A percentile compares a stretch with the other conserved stretches of the same genome.
Evolutionary conservation across 2,888 invertebrate genomes (phyloP).

Genomic region (Heliconius ethilla): DNA sequence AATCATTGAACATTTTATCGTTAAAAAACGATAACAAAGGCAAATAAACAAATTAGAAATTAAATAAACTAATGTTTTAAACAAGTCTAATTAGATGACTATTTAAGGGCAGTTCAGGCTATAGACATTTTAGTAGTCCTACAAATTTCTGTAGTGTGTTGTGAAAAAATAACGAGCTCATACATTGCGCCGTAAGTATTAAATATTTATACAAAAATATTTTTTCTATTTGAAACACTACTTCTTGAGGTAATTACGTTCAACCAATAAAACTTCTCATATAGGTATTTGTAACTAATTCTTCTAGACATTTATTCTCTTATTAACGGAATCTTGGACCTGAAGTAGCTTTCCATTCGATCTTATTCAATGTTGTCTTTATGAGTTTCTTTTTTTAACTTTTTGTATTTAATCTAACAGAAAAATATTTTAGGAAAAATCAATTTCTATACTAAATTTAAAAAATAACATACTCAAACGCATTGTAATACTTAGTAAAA

Average conservation of each 20-base stretch:
- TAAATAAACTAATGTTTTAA: neutral
- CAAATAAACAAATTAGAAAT: slow-evolving; percentile 14
- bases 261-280: no score
- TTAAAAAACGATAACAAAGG: slow-evolving; percentile 13
- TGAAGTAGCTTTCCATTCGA: no score
- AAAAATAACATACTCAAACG: neutral
- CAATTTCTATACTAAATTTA: neutral
- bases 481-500: neutral
- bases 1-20: neutral
- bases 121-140: slow-evolving; percentile 1
- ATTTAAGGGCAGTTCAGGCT: slow-evolving; percentile 3
- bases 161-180: neutral
- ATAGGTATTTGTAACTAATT: no score
- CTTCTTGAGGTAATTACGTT: no score
- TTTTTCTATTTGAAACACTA: neutral
- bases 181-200: neutral
- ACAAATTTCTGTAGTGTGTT: neutral
- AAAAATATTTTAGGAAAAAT: neutral
- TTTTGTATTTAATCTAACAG: no score
- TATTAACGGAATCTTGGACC: no score
- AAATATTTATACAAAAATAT: neutral
- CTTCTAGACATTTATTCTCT: no score
- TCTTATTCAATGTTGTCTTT: no score
- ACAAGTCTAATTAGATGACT: slow-evolving; percentile 2
- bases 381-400: no score